These are phyloP conservation scores for Tonatia bakeri DNA, from an alignment of 2,113 vertebrate genomes.

Conservation along the genomic window DNA sequence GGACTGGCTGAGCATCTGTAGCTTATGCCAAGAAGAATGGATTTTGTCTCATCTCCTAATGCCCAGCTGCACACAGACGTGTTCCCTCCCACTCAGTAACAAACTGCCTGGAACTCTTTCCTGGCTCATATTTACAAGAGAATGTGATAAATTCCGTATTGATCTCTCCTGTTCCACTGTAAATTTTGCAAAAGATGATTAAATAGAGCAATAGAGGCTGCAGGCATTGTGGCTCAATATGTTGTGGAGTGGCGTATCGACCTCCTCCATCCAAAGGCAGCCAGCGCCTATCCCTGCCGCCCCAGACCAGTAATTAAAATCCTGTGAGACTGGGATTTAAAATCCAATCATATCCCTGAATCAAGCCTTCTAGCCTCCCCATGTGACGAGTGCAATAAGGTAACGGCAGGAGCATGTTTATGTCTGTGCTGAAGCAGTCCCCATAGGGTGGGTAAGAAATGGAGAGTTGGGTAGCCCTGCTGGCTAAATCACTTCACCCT, in stretches of 20 bases:
- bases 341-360: constrained; percentile 77
- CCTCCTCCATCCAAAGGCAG: constrained; percentile 77
- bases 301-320: constrained; percentile 83
- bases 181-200: constrained; percentile 88
- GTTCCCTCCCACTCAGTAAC: constrained; percentile 61
- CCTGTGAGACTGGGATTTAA: constrained; percentile 82
- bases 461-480: constrained; percentile 60
- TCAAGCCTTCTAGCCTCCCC: constrained; percentile 63
- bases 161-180: constrained; percentile 81
- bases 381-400: constrained; percentile 74
- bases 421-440: constrained; percentile 71
- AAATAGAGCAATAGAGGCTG: constrained; percentile 84
- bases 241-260: constrained; percentile 80
- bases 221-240: constrained; percentile 81
- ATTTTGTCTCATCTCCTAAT: constrained; percentile 74
- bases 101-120: constrained; percentile 70
- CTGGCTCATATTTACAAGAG: constrained; percentile 78
- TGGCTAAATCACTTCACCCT: constrained; percentile 58
- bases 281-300: constrained; percentile 73
- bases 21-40: constrained; percentile 72
- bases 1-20: constrained; percentile 49
- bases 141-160: constrained; percentile 83
- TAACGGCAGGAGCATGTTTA: constrained; percentile 69
- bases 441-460: constrained; percentile 65
- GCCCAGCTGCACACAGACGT: constrained; percentile 66